A percentile compares a stretch with the other conserved stretches of the same genome.
Conservation (phyloP, 2,113 vertebrate species). For the Ploceus nigricollis region DNA sequence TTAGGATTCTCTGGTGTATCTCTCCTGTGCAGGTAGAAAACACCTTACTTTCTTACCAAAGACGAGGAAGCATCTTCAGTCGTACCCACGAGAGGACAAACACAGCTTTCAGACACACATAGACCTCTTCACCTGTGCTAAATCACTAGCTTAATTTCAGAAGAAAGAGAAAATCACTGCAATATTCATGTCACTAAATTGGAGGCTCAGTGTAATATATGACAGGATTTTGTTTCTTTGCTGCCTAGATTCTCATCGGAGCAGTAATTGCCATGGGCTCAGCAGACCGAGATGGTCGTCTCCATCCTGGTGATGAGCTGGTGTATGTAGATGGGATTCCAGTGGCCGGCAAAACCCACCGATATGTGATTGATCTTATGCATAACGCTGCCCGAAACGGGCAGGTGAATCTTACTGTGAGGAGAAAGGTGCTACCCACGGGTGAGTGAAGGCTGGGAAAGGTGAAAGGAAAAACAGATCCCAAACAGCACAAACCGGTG, state of each 20-base stretch:
- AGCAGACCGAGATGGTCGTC: conserved; percentile 91
- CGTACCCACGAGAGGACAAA: not conserved
- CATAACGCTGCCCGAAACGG: conserved; percentile 92
- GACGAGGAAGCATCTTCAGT: not conserved
- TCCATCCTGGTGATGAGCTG: conserved; percentile 94
- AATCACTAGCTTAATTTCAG: not conserved
- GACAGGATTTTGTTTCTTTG: not conserved
- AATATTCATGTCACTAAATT: not conserved
- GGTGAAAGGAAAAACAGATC: not conserved
- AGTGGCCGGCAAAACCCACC: conserved; percentile 93
- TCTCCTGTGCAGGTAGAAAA: not conserved
- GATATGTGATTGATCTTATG: conserved; percentile 98
- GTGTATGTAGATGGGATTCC: conserved; percentile 92
- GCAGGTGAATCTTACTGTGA: conserved; percentile 93
- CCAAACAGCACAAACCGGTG: not conserved
- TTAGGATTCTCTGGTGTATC: not conserved
- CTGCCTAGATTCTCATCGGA: conserved; percentile 89
- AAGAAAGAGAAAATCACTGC: not conserved
- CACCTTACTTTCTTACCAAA: not conserved
- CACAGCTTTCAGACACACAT: not conserved
- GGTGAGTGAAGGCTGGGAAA: conserved; percentile 71
- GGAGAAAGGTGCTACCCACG: conserved; percentile 83
- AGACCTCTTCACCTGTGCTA: not conserved
- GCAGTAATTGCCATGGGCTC: conserved; percentile 97
- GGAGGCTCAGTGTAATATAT: not conserved